phyloP scores from a whole-genome alignment of 2,797 vertebrate genomes.

The Trachops cirrhosus region DNA sequence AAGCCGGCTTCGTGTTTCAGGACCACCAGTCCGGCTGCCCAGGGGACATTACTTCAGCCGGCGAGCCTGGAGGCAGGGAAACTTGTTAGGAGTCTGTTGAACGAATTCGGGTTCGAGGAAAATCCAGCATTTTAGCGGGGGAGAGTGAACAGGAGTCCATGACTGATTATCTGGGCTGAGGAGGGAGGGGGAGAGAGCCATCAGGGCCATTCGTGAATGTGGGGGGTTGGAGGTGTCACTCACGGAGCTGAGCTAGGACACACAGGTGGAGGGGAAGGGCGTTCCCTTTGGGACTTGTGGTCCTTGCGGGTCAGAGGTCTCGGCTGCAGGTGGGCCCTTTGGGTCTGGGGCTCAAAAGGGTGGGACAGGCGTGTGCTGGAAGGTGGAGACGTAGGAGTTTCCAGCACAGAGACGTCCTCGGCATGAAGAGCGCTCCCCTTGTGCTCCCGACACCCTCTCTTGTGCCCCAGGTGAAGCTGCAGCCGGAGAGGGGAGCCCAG shows the following conservation, averaged over 20 bases:
- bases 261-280: too few species aligned
- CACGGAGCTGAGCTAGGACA: background rate
- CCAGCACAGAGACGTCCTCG: accelerated
- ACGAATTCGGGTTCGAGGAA: background rate
- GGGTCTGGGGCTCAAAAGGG: background rate
- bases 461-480: background rate
- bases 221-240: background rate
- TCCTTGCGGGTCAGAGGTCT: background rate
- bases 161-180: background rate
- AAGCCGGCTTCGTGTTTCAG: background rate
- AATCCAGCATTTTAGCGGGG: background rate
- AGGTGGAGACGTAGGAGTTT: background rate
- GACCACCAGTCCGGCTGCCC: background rate
- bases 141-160: background rate
- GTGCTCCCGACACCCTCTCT: background rate
- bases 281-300: background rate
- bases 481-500: background rate
- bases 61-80: background rate
- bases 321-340: background rate
- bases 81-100: background rate
- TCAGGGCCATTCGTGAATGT: background rate
- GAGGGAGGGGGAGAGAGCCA: too few species aligned
- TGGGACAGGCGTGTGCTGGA: background rate
- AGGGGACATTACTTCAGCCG: background rate
- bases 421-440: accelerated